Base-by-base conservation (phyloP, 2,888 invertebrate species). In the Margaritifera margaritifera region DNA sequence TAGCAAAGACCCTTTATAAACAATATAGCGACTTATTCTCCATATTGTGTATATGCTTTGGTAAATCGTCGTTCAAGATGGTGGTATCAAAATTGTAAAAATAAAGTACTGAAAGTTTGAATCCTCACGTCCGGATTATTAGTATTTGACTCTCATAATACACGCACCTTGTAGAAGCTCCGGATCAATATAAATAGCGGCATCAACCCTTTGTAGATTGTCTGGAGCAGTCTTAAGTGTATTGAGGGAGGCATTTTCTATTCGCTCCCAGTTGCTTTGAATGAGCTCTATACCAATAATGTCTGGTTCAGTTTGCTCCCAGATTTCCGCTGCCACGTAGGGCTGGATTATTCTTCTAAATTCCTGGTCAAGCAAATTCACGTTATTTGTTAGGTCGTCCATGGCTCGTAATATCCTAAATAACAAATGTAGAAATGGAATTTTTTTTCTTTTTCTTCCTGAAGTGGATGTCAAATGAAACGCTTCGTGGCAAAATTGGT, bases 101-200 rank as follows among this genome's bases (percentile, higher is more conserved):
- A 31, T 0, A 42, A 42, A 11, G 2, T 11, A 42, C 11, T 42
- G 1, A 42, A 42, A 42, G 42, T 11, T 42, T 11, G 2, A 11
- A 11, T 42, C 11, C 11, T 42, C 31, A 6, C 31, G 31, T 31
- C 31, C 6, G 6, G 31, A 8, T 31, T 42, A 42, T 2, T 11
- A 42, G 11, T 42, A 8, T 42, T 42, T 42, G 8, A n/a, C n/a
- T n/a, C n/a, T 11, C 42, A 42, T 42, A 11, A 42, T 11, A 42
- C 11, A 42, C 42, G 11, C 42, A 77, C 77, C 77, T 72, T 66
- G 31, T 1, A 77, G 25, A 4, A 81, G 65, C 6, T 73, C 53
- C 27, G 53, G 62, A 11, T 73, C 69, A 50, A 81, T 67, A 27
- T 74, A 74, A 20, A 81, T 77, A 1, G 77, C 78, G 5, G 71